These are phyloP conservation scores for Edolisoma coerulescens DNA, from an alignment of 2,113 vertebrate species.

Conservation along the genomic window DNA sequence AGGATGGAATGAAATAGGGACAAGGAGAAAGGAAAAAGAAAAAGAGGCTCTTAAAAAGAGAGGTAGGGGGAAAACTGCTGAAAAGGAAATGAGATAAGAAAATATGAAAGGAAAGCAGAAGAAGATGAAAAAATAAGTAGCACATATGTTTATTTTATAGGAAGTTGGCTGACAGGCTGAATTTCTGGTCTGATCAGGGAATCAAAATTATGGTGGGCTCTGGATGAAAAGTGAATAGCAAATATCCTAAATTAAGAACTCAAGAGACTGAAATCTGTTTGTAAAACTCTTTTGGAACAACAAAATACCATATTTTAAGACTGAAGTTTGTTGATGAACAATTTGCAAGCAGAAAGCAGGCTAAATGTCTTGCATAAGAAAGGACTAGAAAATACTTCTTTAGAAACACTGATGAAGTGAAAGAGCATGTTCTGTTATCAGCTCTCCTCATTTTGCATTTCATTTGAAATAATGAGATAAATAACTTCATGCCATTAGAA, in stretches of 20 bases:
- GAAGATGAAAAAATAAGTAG: slow-evolving; percentile 40
- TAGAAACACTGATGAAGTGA: not conserved
- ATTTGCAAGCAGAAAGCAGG: not conserved
- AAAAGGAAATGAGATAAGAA: slow-evolving; percentile 33
- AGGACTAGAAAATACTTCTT: not conserved
- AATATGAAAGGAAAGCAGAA: slow-evolving; percentile 26
- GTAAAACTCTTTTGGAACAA: not conserved
- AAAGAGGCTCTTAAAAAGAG: slow-evolving; percentile 4
- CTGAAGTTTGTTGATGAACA: not conserved
- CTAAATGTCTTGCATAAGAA: not conserved
- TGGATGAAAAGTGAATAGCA: slow-evolving; percentile 16
- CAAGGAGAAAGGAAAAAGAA: not conserved
- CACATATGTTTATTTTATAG: slow-evolving; percentile 48
- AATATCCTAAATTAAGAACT: slow-evolving; percentile 34
- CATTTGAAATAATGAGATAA: not conserved
- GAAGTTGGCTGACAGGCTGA: slow-evolving; percentile 29
- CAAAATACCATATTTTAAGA: not conserved
- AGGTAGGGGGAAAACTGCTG: not conserved
- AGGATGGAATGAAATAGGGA: not conserved
- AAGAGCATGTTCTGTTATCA: not conserved
- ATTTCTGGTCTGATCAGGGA: slow-evolving; percentile 22
- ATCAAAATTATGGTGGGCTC: slow-evolving; percentile 4
- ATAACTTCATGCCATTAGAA: not conserved
- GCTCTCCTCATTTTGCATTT: not conserved
- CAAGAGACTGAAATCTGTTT: slow-evolving; percentile 1